Conservation (phyloP, 92 coral and sea anemone species). For the Zoanthus gigantus region DNA sequence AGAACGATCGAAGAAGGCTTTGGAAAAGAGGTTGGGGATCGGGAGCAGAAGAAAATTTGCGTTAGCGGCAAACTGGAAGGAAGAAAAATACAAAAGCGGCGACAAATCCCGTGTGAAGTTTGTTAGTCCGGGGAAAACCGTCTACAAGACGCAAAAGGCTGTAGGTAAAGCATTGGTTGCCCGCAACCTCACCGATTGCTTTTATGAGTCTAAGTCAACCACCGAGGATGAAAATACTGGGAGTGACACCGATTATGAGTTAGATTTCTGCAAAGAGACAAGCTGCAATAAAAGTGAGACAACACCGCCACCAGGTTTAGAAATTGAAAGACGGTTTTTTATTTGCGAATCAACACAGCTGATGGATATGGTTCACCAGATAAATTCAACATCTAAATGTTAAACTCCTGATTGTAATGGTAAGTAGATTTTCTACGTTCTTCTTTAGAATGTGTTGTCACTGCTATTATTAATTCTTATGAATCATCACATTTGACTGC, state of each 20-base stretch:
- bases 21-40: slow-evolving; percentile 29
- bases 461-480: not conserved
- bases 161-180: slow-evolving; percentile 9
- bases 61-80: slow-evolving; percentile 32
- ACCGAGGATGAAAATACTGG: slow-evolving; percentile 2
- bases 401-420: slow-evolving; percentile 25
- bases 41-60: slow-evolving; percentile 16
- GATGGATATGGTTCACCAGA: slow-evolving; percentile 22
- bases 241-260: not conserved
- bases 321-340: slow-evolving; percentile 26
- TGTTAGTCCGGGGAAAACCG: slow-evolving; percentile 42
- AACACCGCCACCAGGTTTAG: not conserved
- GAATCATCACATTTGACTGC: not conserved
- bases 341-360: slow-evolving; percentile 39
- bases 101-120: slow-evolving; percentile 37
- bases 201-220: slow-evolving; percentile 3
- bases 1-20: slow-evolving; percentile 32
- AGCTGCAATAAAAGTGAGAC: not conserved
- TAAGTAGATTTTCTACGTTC: slow-evolving; percentile 21
- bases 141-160: slow-evolving; percentile 39
- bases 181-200: not conserved
- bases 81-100: slow-evolving; percentile 34
- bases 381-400: slow-evolving; percentile 8
- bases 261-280: slow-evolving; percentile 6
- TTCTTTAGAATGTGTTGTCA: not conserved